These are phyloP conservation scores for Aquatica leii DNA, from an alignment of 2,888 invertebrate genomes.

Conservation along the genomic window DNA sequence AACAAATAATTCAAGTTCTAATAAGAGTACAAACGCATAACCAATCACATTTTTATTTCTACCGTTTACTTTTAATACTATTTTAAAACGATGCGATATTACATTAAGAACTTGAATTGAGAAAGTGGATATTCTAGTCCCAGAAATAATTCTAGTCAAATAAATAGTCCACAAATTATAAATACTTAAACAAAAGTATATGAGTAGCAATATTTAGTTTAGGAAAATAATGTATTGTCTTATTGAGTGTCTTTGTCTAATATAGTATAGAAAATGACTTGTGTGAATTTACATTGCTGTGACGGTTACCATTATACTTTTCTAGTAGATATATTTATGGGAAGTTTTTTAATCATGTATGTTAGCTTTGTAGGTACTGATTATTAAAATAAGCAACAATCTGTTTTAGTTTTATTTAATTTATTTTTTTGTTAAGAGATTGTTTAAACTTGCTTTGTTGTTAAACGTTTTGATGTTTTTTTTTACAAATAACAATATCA, in stretches of 20 bases:
- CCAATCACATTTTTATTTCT: neutral
- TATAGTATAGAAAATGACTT: too few species aligned
- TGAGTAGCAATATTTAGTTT: constrained; percentile 8
- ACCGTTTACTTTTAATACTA: neutral
- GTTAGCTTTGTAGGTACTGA: too few species aligned
- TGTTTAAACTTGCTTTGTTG: too few species aligned
- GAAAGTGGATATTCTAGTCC: neutral
- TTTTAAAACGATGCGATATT: neutral
- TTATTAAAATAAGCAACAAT: too few species aligned
- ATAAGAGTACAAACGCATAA: neutral
- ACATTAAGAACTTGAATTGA: neutral
- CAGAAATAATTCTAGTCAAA: constrained; percentile 1
- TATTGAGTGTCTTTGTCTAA: constrained; percentile 1
- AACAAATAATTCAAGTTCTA: neutral
- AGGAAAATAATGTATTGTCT: constrained; percentile 1
- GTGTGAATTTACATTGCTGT: too few species aligned
- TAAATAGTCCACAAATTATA: neutral
- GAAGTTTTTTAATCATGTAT: too few species aligned
- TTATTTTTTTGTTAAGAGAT: too few species aligned
- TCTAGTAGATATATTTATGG: too few species aligned
- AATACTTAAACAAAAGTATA: neutral
- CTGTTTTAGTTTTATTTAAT: too few species aligned
- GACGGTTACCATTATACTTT: too few species aligned
- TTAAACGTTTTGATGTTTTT: too few species aligned
- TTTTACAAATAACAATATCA: too few species aligned